These are phyloP conservation scores for Cyprinus carpio DNA, from an alignment of 2,113 vertebrate species.

Conservation along the genomic window DNA sequence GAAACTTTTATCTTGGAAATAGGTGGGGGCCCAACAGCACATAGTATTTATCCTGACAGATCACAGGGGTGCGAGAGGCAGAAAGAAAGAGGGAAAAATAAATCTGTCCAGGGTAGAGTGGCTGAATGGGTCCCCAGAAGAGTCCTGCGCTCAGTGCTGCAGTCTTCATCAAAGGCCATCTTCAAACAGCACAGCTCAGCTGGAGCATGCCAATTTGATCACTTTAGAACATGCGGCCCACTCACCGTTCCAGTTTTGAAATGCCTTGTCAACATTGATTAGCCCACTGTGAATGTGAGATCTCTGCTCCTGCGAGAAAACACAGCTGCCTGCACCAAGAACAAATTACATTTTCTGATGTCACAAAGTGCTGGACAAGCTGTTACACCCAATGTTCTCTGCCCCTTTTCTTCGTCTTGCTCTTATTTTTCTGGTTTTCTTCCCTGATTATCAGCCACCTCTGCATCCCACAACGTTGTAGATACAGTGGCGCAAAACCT, in stretches of 20 bases:
- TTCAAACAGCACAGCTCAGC: slow-evolving; percentile 52
- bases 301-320: slow-evolving; percentile 32
- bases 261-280: slow-evolving; percentile 57
- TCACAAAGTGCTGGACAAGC: neutral
- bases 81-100: slow-evolving; percentile 38
- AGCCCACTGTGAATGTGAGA: slow-evolving; percentile 19
- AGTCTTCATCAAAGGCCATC: slow-evolving; percentile 50
- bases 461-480: neutral
- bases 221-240: slow-evolving; percentile 54
- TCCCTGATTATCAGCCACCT: neutral
- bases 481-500: slow-evolving; percentile 9
- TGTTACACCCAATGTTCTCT: neutral
- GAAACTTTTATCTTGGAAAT: slow-evolving; percentile 50
- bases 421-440: slow-evolving; percentile 1
- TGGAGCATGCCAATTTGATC: slow-evolving; percentile 52
- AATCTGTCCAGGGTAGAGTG: slow-evolving; percentile 6
- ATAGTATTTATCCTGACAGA: slow-evolving; percentile 30
- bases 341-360: slow-evolving; percentile 36
- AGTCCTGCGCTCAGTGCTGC: slow-evolving; percentile 13
- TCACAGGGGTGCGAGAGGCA: slow-evolving; percentile 11
- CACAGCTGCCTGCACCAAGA: slow-evolving; percentile 20
- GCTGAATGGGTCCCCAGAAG: slow-evolving; percentile 29
- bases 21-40: slow-evolving; percentile 22
- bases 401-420: neutral
- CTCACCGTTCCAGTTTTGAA: slow-evolving; percentile 41